Conservation (phyloP, 2,888 invertebrate species). For the Athrips mouffetella region DNA sequence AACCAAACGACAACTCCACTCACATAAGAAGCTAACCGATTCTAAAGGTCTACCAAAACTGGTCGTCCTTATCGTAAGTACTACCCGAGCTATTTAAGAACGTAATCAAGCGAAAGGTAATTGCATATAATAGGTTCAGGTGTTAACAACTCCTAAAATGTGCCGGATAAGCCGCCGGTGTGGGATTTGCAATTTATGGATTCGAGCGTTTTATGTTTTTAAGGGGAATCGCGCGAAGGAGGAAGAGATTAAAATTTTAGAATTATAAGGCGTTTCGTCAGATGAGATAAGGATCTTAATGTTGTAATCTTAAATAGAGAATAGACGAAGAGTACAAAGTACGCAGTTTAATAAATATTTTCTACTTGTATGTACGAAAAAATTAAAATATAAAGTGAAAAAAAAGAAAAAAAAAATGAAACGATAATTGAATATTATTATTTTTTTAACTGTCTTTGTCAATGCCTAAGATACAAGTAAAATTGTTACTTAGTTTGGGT, state of each 20-base stretch:
- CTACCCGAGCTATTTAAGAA: slow-evolving; percentile 46
- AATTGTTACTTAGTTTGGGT: no score
- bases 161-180: slow-evolving; percentile 35
- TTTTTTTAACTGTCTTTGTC: no score
- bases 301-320: no score
- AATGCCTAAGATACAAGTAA: no score
- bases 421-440: no score
- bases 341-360: no score
- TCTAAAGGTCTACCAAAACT: slow-evolving; percentile 24
- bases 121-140: slow-evolving; percentile 53
- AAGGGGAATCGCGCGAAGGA: slow-evolving; percentile 15
- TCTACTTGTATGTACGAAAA: no score
- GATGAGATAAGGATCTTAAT: no score
- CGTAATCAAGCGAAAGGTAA: slow-evolving; percentile 43
- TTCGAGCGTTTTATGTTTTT: slow-evolving; percentile 30
- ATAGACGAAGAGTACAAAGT: no score
- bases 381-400: no score
- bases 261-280: no score
- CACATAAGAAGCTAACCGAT: background rate
- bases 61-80: slow-evolving; percentile 34
- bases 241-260: background rate
- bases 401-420: no score
- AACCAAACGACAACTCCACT: background rate
- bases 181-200: slow-evolving; percentile 37
- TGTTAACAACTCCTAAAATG: slow-evolving; percentile 47